These are phyloP conservation scores for Numenius phaeopus DNA, from an alignment of 2,797 vertebrate species.

Conservation along the genomic window DNA sequence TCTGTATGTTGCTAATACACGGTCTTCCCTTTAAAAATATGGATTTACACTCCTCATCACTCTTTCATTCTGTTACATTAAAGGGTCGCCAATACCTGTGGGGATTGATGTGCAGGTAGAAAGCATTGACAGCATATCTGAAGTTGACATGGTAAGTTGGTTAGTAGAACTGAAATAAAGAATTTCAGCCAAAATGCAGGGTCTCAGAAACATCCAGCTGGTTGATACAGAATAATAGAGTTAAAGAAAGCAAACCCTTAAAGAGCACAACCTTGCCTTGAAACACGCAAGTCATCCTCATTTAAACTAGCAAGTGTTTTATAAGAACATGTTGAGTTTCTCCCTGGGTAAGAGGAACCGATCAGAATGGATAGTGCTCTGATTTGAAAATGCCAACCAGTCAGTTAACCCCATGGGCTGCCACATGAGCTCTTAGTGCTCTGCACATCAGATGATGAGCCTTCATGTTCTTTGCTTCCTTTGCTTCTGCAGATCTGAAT, in stretches of 20 bases:
- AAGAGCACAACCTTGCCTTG: neutral
- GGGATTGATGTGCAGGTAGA: conserved; percentile 93
- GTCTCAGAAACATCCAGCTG: neutral
- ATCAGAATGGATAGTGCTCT: neutral
- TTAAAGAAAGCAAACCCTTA: neutral
- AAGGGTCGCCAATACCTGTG: conserved; percentile 90
- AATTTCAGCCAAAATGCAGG: neutral
- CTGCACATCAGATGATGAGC: neutral
- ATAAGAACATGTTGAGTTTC: neutral
- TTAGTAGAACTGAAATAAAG: neutral
- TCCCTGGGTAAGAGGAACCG: neutral
- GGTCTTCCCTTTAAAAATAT: neutral
- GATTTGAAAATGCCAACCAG: neutral
- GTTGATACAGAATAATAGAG: neutral
- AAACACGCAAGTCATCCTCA: neutral
- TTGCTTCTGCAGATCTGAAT: neutral
- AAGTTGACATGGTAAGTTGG: conserved; percentile 91
- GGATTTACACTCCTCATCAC: neutral
- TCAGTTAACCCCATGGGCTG: neutral
- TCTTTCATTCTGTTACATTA: conserved; percentile 41
- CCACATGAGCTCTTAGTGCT: neutral
- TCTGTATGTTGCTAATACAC: neutral
- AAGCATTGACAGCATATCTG: conserved; percentile 94
- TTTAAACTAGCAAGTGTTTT: neutral
- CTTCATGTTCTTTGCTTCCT: neutral